Evolutionary conservation across 2,888 invertebrate genomes (phyloP), one percentile per base, ranked within the genome.

Genomic region (Ferdinandea cuprea): DNA sequence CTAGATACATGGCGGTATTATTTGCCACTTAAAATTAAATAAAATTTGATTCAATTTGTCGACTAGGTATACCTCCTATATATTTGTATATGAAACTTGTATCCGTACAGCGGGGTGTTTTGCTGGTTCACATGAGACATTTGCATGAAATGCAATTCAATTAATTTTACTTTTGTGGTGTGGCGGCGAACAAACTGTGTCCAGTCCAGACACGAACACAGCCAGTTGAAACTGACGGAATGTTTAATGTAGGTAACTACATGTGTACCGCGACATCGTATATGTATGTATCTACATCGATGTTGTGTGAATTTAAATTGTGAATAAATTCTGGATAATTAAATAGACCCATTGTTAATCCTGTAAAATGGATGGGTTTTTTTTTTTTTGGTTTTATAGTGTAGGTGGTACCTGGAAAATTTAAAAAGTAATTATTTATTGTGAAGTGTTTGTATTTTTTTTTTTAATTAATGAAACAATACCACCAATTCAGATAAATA

Each of bases 11-110:
- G 65, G 35, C 72, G 61, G 78, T 48, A 66, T 78, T 83, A 56
- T 77, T 79, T 68, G 71, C 68, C 63, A 50, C 59, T 83, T 72
- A 58, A 73, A 83, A 78, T 73, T 56, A 65, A 83, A 83, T 83
- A 73, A 78, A 77, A 78, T 78, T 68, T 78, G 78, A 83, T 78
- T 78, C 56, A 78, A 83, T 78, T 83, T 78, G 71, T 78, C 50
- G 66, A 56, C 35, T 56, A 63, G 17, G 56, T 32, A 63, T 19
- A 28, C n/a, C n/a, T n/a, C 30, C 37, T 56, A 28, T 37, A 35
- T 48, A 54, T 40, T 21, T 28, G 59, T 48, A 15, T 1, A 40
- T 13, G 19, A 8, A n/a, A n/a, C n/a, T n/a, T n/a, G n/a, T n/a
- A n/a, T n/a, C n/a, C 19, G 15, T 2, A 28, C 3, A 7, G 28